Evolutionary conservation across 2,888 invertebrate species (phyloP).

Genomic region (Mechanitis mazaeus): DNA sequence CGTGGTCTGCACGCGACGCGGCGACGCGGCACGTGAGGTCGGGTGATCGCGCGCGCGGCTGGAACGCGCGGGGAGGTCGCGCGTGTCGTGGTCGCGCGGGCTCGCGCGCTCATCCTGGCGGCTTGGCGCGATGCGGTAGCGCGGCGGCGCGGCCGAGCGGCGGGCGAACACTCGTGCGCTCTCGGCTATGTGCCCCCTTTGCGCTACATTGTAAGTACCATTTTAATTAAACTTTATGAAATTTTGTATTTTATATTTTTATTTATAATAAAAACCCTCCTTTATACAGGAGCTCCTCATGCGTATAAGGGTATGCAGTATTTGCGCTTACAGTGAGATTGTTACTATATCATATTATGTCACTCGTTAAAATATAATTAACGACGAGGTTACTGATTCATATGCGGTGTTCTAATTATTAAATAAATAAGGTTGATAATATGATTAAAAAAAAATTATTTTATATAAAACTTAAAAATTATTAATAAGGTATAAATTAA

Average conservation of each 20-base stretch:
- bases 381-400: too few relatives aligned
- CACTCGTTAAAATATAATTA: too few relatives aligned
- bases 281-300: too few relatives aligned
- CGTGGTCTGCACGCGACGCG: conserved; percentile 30
- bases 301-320: too few relatives aligned
- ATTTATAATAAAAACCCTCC: too few relatives aligned
- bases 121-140: conserved; percentile 54
- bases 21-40: conserved; percentile 32
- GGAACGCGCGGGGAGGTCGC: conserved; percentile 30
- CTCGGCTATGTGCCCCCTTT: conserved; percentile 76
- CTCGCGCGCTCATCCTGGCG: conserved; percentile 42
- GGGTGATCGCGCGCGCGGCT: conserved; percentile 32
- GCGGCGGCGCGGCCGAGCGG: conserved; percentile 68
- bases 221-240: conserved; percentile 16
- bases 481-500: too few relatives aligned
- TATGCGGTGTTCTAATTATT: too few relatives aligned
- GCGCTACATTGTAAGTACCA: conserved; percentile 72
- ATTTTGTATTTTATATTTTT: not conserved
- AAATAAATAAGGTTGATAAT: too few relatives aligned
- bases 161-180: conserved; percentile 66
- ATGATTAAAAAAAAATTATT: too few relatives aligned
- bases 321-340: too few relatives aligned
- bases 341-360: too few relatives aligned
- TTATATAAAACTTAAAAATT: too few relatives aligned
- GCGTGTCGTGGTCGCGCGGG: conserved; percentile 36